Evolutionary conservation across 2,888 invertebrate genomes (phyloP), one percentile per base, ranked within the genome.

Genomic region (Eurois occulta): DNA sequence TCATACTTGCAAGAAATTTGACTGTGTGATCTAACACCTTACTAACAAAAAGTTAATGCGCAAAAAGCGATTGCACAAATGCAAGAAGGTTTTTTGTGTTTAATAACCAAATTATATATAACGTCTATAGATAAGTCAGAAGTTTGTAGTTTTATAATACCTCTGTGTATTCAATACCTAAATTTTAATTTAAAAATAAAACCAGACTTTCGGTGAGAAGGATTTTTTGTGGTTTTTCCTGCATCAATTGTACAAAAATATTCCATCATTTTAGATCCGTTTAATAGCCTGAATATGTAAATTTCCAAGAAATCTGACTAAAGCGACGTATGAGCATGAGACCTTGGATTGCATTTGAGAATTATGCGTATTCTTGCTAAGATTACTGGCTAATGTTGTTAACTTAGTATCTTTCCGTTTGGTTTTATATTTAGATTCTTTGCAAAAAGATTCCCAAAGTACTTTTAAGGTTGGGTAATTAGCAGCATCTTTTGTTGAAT

Each of bases 41-140:
- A 24, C 11, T 32, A 72, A 43, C 43, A 81, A 81, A 83, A 83
- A 80, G 24, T 60, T 60, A n/a, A 77, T 48, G 48, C 48, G 67
- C 55, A 68, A 83, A 81, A 83, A 81, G 16, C 13, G 41, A 16
- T 62, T 65, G 72, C 79, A 62, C 48, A 65, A 64, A 48, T 58
- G 68, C 35, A 41, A 82, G 58, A 68, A 69, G 28, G 38, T 65
- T 41, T 78, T 80, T 68, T 76, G 43, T 55, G 46, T 28, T 24
- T 18, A 41, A 7, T 55, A 75, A 55, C 48, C 60, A 52, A 81
- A 75, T 66, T 28, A n/a, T n/a, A n/a, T n/a, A n/a, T n/a, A n/a
- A n/a, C n/a, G n/a, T n/a, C 18, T 24, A 64, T n/a, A 38, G 8
- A 18, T 13, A 18, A 41, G 24, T 11, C 28, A 32, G 28, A 32